phyloP scores from a whole-genome alignment of 2,888 invertebrate genomes.

The Drosophila parthenogenetica region DNA sequence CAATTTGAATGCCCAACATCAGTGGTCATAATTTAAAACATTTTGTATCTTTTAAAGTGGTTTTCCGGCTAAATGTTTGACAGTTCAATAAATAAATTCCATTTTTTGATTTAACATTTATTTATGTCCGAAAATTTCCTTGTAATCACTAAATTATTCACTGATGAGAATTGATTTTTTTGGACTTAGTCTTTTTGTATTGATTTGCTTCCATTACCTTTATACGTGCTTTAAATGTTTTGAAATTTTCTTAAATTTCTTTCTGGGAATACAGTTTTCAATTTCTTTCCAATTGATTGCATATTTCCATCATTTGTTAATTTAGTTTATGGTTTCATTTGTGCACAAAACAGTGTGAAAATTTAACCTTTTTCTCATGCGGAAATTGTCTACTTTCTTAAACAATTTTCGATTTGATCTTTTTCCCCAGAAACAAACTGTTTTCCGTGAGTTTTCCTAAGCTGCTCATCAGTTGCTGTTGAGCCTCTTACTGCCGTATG shows the following conservation, averaged over 20 bases:
- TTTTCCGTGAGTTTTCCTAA: neutral
- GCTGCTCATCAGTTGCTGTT: neutral
- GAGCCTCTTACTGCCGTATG: slow-evolving; percentile 3
- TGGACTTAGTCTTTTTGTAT: neutral
- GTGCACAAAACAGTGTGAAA: neutral
- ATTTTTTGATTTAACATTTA: neutral
- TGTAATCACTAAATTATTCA: neutral
- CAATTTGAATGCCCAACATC: neutral
- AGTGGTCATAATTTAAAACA: neutral
- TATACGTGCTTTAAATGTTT: too few species aligned
- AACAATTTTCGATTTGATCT: slow-evolving; percentile 13
- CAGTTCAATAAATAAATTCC: neutral
- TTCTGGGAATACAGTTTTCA: neutral
- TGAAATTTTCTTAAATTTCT: too few species aligned
- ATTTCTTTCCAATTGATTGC: neutral
- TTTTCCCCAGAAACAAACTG: slow-evolving; percentile 1
- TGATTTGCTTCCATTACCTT: neutral
- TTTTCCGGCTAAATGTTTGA: neutral
- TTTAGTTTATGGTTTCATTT: slow-evolving; percentile 1
- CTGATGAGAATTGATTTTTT: neutral
- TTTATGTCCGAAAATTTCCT: neutral
- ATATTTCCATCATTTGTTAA: neutral
- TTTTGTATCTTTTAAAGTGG: neutral
- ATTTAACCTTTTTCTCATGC: neutral
- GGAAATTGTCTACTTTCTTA: neutral